A percentile compares a stretch with the other conserved stretches of the same genome.
These are phyloP conservation scores for Digitonthophagus gazella DNA, from an alignment of 2,888 invertebrate species.

Conservation along the genomic window DNA sequence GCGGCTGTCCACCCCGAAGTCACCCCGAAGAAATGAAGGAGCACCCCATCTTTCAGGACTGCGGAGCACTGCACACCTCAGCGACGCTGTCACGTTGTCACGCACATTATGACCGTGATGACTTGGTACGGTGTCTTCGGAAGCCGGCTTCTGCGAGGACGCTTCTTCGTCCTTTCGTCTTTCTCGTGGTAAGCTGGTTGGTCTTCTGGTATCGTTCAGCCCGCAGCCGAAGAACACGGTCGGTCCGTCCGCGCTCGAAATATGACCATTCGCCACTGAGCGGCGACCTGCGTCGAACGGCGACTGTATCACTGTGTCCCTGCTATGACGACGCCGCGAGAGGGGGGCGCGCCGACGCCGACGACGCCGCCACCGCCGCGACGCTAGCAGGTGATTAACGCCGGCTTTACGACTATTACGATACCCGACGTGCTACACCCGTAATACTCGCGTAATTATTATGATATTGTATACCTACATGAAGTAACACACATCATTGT, in stretches of 20 bases:
- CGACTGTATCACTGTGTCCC: background rate
- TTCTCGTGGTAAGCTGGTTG: background rate
- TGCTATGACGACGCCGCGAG: background rate
- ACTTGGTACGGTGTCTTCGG: background rate
- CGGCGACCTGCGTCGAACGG: background rate
- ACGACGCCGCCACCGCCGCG: background rate
- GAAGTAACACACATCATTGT: background rate
- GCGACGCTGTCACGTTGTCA: background rate
- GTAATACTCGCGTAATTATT: background rate
- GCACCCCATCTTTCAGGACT: slow-evolving; percentile 41
- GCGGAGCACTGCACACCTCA: background rate
- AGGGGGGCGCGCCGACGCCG: background rate
- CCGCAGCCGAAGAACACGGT: background rate
- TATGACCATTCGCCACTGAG: background rate
- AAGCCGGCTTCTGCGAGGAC: background rate
- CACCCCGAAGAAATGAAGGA: slow-evolving; percentile 58
- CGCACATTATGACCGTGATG: background rate
- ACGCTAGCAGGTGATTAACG: background rate
- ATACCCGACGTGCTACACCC: background rate
- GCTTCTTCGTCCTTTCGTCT: background rate
- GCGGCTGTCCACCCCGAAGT: slow-evolving; percentile 54
- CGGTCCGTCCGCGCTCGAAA: background rate
- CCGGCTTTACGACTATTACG: background rate
- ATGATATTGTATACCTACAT: background rate
- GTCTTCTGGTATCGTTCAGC: background rate